phyloP scores from a whole-genome alignment of 2,888 invertebrate species.

The Himalopsyche anomala region DNA sequence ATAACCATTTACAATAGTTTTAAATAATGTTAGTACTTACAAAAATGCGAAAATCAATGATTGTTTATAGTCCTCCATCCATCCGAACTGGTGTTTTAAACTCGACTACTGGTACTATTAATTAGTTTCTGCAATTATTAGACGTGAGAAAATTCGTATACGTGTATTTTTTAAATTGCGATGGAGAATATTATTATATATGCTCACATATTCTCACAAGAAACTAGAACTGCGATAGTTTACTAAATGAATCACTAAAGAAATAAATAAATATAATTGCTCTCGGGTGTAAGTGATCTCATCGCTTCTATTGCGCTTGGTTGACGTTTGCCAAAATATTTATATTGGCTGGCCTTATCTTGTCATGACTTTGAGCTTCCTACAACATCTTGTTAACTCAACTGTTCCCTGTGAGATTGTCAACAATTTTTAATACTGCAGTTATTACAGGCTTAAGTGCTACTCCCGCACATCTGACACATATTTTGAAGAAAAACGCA shows the following conservation, averaged over 20 bases:
- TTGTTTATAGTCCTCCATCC: background rate
- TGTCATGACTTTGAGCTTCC: slow-evolving; percentile 4
- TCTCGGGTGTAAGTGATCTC: slow-evolving; percentile 6
- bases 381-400: slow-evolving; percentile 37
- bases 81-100: background rate
- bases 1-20: too few relatives aligned
- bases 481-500: too few relatives aligned
- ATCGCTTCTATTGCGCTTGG: background rate
- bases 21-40: too few relatives aligned
- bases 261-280: slow-evolving; percentile 5
- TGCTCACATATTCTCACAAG: too few relatives aligned
- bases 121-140: background rate
- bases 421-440: too few relatives aligned
- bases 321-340: slow-evolving; percentile 35
- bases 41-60: background rate
- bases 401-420: background rate
- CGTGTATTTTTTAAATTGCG: background rate
- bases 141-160: background rate
- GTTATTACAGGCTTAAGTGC: too few relatives aligned
- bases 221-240: background rate
- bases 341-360: slow-evolving; percentile 2
- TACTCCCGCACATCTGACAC: too few relatives aligned
- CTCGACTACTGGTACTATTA: background rate
- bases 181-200: background rate
- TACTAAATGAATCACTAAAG: background rate